phyloP scores from a whole-genome alignment of 2,113 vertebrate species.

The Ovis canadensis region DNA sequence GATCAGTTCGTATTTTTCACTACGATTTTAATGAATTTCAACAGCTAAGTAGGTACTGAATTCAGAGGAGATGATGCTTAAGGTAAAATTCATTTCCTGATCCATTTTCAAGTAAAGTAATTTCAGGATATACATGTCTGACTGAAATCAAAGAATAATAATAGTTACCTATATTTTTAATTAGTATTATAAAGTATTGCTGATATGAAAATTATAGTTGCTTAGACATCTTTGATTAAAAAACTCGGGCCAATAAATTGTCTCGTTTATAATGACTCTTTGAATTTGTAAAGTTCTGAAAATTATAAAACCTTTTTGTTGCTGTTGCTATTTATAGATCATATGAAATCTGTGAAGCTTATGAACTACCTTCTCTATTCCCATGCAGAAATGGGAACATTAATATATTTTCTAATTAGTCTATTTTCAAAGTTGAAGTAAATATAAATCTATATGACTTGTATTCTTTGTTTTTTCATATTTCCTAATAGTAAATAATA shows the following conservation, averaged over 20 bases:
- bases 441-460: neutral
- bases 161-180: neutral
- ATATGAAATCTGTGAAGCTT: neutral
- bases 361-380: neutral
- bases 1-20: neutral
- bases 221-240: neutral
- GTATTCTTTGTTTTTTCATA: neutral
- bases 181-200: neutral
- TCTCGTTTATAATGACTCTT: neutral
- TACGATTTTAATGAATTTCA: neutral
- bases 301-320: neutral
- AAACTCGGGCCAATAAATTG: neutral
- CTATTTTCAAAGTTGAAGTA: conserved; percentile 22
- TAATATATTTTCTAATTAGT: neutral
- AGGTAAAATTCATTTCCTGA: neutral
- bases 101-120: neutral
- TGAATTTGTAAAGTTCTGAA: neutral
- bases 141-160: neutral
- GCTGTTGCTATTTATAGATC: neutral
- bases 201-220: neutral
- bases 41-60: neutral
- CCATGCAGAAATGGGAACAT: neutral
- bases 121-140: neutral
- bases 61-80: neutral
- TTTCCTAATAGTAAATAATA: neutral